Evolutionary conservation across 2,797 vertebrate species (phyloP), one percentile per base, ranked within the genome.

Genomic region (Enteromius mattozi): DNA sequence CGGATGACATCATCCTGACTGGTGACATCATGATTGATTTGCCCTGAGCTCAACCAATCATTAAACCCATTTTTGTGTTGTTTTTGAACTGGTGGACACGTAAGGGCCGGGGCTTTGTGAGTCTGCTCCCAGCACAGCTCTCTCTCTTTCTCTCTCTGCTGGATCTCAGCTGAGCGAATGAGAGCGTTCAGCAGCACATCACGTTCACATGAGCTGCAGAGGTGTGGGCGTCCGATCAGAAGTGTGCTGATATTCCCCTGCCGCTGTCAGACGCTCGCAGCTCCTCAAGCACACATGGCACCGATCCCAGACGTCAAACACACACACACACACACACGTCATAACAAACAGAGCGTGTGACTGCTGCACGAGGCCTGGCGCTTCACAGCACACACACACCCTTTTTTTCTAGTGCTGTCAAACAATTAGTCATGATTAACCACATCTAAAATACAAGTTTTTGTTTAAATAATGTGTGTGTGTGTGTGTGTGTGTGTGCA

Each of bases 331-430:
- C 42, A 35, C 35, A 51, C 27, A 27, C 27, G 40, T 45, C 76
- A 84, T 35, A 72, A 49, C 76, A 84, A 61, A 72, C 35, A 54
- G 65, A 56, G 37, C 65, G 27, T 45, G 65, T 30, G 37, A 42
- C 24, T 17, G 61, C 61, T 6, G 6, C 42, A 83, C 7, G 61
- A 54, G 61, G 47, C 0, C 12, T 5, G 56, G 16, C 2, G 21
- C 70, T 54, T 13, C 33, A 4, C 47, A 80, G 51, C 19, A 6
- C 54, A 74, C 71, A 56, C 37, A 63, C 37, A 27, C 27, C 40
- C 40, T 40, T 9, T 42, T 42, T 10, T 8, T 8, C 40, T 42
- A 42, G 40, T 42, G 40, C 40, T 42, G 37, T 37, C 37, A 37
- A 42, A 42, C 40, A 42, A 10, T 42, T 10, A 42, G 10, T 42